Percentiles rank a stretch among this genome's conserved stretches.
Evolutionary conservation across 2,888 invertebrate species (phyloP).

Genomic region (Encarsia formosa): DNA sequence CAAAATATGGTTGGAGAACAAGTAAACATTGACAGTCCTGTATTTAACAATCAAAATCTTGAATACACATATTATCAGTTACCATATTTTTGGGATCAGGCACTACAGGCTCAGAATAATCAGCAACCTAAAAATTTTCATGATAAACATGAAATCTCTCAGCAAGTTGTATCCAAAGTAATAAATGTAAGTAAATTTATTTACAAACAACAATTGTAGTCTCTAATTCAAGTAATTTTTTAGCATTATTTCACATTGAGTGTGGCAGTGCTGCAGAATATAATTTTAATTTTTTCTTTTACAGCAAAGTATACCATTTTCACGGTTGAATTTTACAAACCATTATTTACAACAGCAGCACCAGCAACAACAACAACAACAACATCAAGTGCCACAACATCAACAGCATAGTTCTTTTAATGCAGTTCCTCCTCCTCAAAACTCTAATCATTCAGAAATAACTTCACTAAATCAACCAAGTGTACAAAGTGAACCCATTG

Average conservation of each 20-base stretch:
- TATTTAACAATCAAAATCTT: conserved; percentile 45
- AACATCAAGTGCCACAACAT: conserved; percentile 17
- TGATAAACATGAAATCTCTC: conserved; percentile 36
- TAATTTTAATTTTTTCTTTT: conserved; percentile 11
- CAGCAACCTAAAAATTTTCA: conserved; percentile 40
- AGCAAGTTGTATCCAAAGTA: conserved; percentile 37
- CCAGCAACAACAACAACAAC: conserved; percentile 14
- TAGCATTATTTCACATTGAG: background rate
- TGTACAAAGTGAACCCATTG: conserved; percentile 18
- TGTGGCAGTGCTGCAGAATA: background rate
- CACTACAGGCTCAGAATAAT: conserved; percentile 37
- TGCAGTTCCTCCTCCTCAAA: conserved; percentile 11
- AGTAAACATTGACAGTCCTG: conserved; percentile 41
- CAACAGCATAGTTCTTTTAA: conserved; percentile 11
- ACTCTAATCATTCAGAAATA: conserved; percentile 18
- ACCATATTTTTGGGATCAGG: conserved; percentile 47
- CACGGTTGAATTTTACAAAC: conserved; percentile 27
- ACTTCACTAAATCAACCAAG: conserved; percentile 28
- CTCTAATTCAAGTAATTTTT: background rate
- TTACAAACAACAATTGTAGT: too few species aligned
- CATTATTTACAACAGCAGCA: conserved; percentile 21
- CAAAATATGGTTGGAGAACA: conserved; percentile 37
- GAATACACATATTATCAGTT: conserved; percentile 47
- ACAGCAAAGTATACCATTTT: conserved; percentile 27
- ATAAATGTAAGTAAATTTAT: conserved; percentile 32